A percentile compares a stretch with the other conserved stretches of the same genome.
phyloP scores from a whole-genome alignment of 2,113 vertebrate genomes.

The Colossoma macropomum region DNA sequence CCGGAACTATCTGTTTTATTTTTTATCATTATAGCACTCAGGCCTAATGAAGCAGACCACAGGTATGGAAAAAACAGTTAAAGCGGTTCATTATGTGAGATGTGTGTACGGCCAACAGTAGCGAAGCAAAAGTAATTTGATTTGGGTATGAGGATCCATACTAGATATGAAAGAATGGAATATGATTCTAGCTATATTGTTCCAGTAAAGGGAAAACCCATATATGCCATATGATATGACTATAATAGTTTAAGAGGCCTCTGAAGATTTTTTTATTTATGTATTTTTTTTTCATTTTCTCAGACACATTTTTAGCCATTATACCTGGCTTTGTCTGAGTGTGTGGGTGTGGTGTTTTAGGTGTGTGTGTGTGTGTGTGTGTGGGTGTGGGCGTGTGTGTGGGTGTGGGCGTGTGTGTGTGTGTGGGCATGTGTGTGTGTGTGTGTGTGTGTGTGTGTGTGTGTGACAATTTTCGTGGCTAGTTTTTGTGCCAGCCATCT shows the following conservation, averaged over 20 bases:
- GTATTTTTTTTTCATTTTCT: too few species aligned
- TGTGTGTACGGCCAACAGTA: not conserved
- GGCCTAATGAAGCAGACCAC: too few species aligned
- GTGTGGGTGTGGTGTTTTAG: not conserved
- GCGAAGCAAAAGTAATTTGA: not conserved
- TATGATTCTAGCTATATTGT: not conserved
- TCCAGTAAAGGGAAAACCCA: conserved; percentile 13
- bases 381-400: conserved; percentile 20
- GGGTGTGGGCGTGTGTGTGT: conserved; percentile 35
- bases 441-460: conserved; percentile 39
- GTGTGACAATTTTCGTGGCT: not conserved
- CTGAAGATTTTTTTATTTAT: conserved; percentile 39
- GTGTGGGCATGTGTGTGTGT: not conserved
- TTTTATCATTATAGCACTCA: too few species aligned
- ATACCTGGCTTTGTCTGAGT: conserved; percentile 25
- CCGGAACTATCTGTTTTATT: too few species aligned
- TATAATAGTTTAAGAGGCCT: conserved; percentile 30
- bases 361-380: conserved; percentile 37
- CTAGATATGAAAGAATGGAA: not conserved
- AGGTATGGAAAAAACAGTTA: too few species aligned
- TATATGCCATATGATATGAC: conserved; percentile 24
- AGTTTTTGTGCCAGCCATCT: not conserved
- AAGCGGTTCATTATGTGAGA: too few species aligned
- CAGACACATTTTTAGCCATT: conserved; percentile 23
- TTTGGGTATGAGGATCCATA: not conserved